Percentiles rank a stretch among this genome's conserved stretches.
phyloP scores from a whole-genome alignment of 2,888 invertebrate genomes.

The Cacoxenus indagator region DNA sequence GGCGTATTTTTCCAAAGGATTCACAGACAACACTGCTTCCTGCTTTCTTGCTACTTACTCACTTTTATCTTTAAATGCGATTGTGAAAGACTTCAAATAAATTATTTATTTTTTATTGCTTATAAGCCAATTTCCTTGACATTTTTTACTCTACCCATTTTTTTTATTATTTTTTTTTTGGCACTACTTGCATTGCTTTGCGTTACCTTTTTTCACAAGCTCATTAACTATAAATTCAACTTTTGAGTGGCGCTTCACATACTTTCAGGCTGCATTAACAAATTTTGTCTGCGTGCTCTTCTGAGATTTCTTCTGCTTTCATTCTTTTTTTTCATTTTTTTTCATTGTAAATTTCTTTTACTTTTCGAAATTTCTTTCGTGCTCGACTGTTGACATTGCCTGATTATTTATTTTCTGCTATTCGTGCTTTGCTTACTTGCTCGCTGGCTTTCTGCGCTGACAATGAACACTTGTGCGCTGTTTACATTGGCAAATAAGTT shows the following conservation, averaged over 20 bases:
- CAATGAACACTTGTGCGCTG: conserved; percentile 6
- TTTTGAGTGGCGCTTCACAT: not conserved
- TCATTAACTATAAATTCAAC: conserved; percentile 14
- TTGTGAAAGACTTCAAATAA: not conserved
- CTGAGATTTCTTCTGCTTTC: not conserved
- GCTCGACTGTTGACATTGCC: conserved; percentile 10
- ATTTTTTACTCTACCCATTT: not conserved
- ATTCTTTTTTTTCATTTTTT: not conserved
- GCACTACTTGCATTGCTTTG: conserved; percentile 43
- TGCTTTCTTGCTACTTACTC: not conserved
- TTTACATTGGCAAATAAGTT: conserved; percentile 28
- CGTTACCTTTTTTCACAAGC: conserved; percentile 9
- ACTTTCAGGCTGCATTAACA: not conserved
- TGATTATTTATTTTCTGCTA: not conserved
- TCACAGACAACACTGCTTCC: too few species aligned
- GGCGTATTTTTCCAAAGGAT: too few species aligned
- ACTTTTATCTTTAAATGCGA: conserved; percentile 8
- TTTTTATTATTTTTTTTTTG: not conserved
- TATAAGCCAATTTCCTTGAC: not conserved
- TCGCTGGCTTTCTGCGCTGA: not conserved
- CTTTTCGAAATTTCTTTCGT: not conserved
- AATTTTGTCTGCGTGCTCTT: not conserved
- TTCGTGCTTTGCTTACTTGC: not conserved
- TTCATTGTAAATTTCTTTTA: not conserved
- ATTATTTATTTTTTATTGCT: conserved; percentile 12